A percentile compares a stretch with the other conserved stretches of the same genome.
phyloP scores from a whole-genome alignment of 2,797 vertebrate genomes.

The Sebastes minor region DNA sequence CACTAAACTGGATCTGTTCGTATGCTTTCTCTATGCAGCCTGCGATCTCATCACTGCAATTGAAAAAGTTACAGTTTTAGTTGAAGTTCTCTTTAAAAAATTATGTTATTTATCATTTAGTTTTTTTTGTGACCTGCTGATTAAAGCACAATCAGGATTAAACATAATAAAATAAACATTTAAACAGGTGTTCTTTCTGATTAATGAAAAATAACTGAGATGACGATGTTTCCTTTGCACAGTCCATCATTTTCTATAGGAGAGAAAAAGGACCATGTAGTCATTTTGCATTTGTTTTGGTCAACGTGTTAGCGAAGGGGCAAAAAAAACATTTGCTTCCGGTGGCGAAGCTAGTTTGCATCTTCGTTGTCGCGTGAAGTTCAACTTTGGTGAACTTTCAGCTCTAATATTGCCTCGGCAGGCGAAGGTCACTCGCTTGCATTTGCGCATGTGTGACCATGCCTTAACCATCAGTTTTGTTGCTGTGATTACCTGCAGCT shows the following conservation, averaged over 20 bases:
- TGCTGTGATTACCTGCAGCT: background rate
- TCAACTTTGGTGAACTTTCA: too few species aligned
- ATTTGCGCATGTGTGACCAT: too few species aligned
- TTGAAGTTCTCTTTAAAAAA: background rate
- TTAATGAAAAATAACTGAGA: background rate
- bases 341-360: too few species aligned
- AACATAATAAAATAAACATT: background rate
- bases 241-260: background rate
- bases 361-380: too few species aligned
- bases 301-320: background rate
- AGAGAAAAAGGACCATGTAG: background rate
- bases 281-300: background rate
- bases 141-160: background rate
- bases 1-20: conserved; percentile 92
- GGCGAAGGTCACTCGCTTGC: too few species aligned
- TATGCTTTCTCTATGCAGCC: conserved; percentile 96
- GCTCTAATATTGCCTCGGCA: too few species aligned
- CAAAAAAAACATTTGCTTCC: too few species aligned
- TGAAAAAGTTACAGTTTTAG: conserved; percentile 16
- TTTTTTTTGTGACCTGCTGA: background rate
- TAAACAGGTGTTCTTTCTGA: background rate
- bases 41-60: conserved; percentile 91
- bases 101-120: background rate
- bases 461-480: background rate
- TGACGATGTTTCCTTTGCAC: background rate